Percentiles rank a stretch among this genome's conserved stretches.
phyloP scores from a whole-genome alignment of 2,797 vertebrate species.

The Propithecus deckenii region DNA sequence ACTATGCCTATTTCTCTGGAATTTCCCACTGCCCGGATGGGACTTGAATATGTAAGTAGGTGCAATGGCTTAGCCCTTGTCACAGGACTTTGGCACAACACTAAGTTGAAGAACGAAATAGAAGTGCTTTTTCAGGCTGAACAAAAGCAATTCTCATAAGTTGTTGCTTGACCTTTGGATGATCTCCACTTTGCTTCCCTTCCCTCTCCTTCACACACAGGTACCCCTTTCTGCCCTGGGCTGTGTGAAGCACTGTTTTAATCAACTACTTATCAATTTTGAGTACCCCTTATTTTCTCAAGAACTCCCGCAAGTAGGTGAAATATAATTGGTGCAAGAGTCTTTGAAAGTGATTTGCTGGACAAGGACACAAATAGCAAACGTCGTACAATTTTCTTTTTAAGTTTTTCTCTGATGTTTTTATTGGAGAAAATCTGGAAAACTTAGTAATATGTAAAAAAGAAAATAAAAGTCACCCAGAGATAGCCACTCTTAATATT shows the following conservation, averaged over 20 bases:
- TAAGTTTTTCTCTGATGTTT: neutral
- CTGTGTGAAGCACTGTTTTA: slow-evolving; percentile 35
- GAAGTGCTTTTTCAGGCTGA: slow-evolving; percentile 64
- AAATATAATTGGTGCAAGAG: neutral
- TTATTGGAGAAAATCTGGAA: neutral
- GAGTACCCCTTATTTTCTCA: slow-evolving; percentile 66
- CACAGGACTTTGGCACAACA: neutral
- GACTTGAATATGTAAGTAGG: slow-evolving; percentile 61
- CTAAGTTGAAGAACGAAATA: slow-evolving; percentile 55
- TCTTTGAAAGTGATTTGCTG: slow-evolving; percentile 40
- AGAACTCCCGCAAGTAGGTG: neutral
- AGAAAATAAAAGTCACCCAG: neutral
- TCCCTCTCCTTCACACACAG: slow-evolving; percentile 52
- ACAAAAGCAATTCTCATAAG: slow-evolving; percentile 58
- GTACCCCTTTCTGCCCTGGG: neutral
- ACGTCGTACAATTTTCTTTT: neutral
- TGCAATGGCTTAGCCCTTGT: neutral
- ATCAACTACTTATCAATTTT: slow-evolving; percentile 45
- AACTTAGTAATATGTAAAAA: neutral
- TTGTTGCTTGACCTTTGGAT: slow-evolving; percentile 23
- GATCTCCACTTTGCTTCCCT: neutral
- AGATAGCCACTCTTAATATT: neutral
- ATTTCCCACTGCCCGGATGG: slow-evolving; percentile 50
- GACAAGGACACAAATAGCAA: neutral
- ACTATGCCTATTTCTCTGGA: slow-evolving; percentile 56